A percentile compares a stretch with the other conserved stretches of the same genome.
Evolutionary conservation across 2,888 invertebrate species (phyloP).

Genomic region (Phragmatobia fuliginosa): DNA sequence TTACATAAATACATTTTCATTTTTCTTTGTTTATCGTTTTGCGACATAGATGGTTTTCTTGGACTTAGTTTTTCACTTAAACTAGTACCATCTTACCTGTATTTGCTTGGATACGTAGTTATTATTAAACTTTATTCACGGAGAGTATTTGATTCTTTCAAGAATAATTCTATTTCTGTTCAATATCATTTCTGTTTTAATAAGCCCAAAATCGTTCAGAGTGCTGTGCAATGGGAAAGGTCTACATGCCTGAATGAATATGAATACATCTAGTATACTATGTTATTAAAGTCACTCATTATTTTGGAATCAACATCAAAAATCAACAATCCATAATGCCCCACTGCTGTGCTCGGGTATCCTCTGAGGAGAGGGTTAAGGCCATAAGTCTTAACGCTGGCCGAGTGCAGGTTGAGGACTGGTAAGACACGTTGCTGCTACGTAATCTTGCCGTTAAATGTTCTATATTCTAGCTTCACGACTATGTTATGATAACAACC

Average conservation of each 20-base stretch:
- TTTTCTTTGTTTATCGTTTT: conserved; percentile 29
- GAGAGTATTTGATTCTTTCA: background rate
- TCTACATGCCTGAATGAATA: background rate
- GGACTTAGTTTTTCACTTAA: conserved; percentile 14
- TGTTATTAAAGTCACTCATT: background rate
- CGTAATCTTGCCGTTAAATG: too few species aligned
- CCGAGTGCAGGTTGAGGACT: too few species aligned
- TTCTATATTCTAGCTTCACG: too few species aligned
- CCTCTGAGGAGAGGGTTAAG: too few species aligned
- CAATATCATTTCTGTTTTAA: background rate
- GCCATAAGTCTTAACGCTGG: too few species aligned
- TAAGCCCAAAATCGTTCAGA: too few species aligned
- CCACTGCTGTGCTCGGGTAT: too few species aligned
- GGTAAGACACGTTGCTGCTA: too few species aligned
- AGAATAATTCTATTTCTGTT: background rate
- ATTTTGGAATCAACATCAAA: too few species aligned
- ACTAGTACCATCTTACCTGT: conserved; percentile 20
- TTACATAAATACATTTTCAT: conserved; percentile 22
- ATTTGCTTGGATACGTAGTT: conserved; percentile 15
- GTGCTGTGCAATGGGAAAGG: background rate
- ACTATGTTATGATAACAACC: too few species aligned
- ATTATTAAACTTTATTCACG: conserved; percentile 21
- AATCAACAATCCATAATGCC: too few species aligned
- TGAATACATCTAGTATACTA: background rate
- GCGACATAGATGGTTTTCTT: conserved; percentile 17